These are phyloP conservation scores for Pachycephus smyrnensis DNA, from an alignment of 2,888 invertebrate species.

Conservation along the genomic window DNA sequence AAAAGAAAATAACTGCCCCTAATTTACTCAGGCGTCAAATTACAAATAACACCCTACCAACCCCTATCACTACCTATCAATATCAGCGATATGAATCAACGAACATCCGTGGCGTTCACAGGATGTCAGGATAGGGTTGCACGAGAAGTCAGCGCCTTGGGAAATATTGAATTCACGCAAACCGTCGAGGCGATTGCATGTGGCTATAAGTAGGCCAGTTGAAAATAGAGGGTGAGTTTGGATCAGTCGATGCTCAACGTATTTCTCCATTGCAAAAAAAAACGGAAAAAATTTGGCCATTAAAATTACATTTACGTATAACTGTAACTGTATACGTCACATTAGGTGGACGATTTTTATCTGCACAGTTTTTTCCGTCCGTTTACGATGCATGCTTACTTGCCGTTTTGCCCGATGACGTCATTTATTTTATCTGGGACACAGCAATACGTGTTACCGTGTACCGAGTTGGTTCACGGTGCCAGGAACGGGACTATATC, in stretches of 20 bases:
- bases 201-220: constrained; percentile 46
- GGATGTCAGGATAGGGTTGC: not conserved
- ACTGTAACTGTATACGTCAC: not conserved
- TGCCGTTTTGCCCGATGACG: not conserved
- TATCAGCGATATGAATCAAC: not conserved
- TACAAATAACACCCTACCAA: not conserved
- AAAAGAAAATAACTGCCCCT: not conserved
- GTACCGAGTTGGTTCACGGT: not conserved
- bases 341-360: not conserved
- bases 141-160: not conserved
- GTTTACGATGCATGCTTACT: not conserved
- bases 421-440: not conserved
- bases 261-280: not conserved
- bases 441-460: not conserved
- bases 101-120: not conserved
- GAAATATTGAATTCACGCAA: constrained; percentile 46
- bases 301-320: not conserved
- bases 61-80: not conserved
- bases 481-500: not conserved
- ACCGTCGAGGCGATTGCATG: constrained; percentile 15
- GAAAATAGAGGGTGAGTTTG: constrained; percentile 19
- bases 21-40: not conserved
- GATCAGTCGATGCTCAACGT: not conserved
- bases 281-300: not conserved
- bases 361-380: not conserved